Conservation (phyloP, 2,888 invertebrate species). For the Gonocerus acuteangulatus region DNA sequence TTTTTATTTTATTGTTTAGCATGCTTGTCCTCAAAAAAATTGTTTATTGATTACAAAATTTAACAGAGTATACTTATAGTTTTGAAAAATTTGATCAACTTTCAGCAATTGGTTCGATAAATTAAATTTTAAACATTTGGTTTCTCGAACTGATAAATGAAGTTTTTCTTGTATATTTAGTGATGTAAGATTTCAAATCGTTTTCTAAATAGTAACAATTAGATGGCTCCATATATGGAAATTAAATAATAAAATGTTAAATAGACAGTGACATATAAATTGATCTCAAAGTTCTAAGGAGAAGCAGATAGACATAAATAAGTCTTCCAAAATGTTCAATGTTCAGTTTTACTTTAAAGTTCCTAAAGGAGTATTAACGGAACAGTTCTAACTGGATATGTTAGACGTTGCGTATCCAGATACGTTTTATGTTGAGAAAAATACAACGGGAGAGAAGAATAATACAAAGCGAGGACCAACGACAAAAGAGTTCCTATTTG, state of each 20-base stretch:
- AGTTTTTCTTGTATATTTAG: background rate
- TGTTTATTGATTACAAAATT: background rate
- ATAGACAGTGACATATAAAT: background rate
- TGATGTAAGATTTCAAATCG: background rate
- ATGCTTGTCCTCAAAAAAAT: background rate
- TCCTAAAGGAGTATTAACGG: conserved; percentile 21
- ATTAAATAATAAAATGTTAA: background rate
- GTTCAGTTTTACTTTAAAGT: conserved; percentile 13
- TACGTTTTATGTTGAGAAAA: background rate
- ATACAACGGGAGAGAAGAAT: conserved; percentile 9
- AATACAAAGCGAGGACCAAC: conserved; percentile 35
- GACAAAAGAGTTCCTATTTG: conserved; percentile 37
- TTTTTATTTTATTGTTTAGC: background rate
- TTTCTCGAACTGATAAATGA: background rate
- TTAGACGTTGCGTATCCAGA: conserved; percentile 6
- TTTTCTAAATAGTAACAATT: background rate
- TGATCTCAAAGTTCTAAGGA: conserved; percentile 9
- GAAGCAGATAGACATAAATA: conserved; percentile 1
- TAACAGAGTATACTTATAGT: too few relatives aligned
- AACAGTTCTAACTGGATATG: conserved; percentile 14
- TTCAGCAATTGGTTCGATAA: background rate
- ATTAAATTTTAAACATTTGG: background rate
- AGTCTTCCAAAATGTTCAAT: conserved; percentile 18
- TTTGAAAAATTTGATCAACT: background rate
- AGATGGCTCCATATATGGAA: background rate